phyloP scores from a whole-genome alignment of 2,113 vertebrate species.

The Grallaria varia region DNA sequence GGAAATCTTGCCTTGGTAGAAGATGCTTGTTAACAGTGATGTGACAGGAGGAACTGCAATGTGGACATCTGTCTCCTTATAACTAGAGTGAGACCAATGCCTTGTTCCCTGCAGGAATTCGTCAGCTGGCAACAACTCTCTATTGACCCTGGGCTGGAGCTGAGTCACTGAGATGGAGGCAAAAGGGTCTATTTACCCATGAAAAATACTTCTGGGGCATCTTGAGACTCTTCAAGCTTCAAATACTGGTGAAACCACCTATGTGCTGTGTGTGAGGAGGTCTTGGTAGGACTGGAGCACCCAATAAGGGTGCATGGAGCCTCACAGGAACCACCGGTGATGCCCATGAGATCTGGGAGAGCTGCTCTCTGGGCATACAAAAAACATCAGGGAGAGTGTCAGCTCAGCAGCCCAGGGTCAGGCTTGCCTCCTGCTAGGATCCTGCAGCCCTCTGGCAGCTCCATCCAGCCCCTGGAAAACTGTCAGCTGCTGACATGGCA shows the following conservation, averaged over 20 bases:
- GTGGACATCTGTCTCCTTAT: neutral
- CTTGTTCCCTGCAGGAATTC: neutral
- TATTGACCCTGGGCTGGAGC: neutral
- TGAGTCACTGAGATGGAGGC: neutral
- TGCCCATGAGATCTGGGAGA: neutral
- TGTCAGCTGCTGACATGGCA: neutral
- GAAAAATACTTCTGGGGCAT: neutral
- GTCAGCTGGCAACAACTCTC: neutral
- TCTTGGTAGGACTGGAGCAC: neutral
- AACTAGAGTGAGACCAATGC: neutral
- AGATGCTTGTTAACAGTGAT: neutral
- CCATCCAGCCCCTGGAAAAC: neutral
- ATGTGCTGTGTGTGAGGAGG: neutral
- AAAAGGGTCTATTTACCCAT: neutral
- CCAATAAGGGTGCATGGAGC: neutral
- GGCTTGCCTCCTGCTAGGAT: neutral
- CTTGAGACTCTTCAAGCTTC: neutral
- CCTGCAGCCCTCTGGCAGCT: neutral
- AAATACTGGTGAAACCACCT: neutral
- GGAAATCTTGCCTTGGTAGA: neutral
- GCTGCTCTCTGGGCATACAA: neutral
- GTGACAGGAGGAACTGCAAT: neutral
- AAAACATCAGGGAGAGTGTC: neutral
- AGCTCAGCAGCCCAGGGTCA: neutral
- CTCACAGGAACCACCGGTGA: fast-evolving